Base-by-base conservation (phyloP, 2,113 vertebrate genomes). In the Odobenus rosmarus region DNA sequence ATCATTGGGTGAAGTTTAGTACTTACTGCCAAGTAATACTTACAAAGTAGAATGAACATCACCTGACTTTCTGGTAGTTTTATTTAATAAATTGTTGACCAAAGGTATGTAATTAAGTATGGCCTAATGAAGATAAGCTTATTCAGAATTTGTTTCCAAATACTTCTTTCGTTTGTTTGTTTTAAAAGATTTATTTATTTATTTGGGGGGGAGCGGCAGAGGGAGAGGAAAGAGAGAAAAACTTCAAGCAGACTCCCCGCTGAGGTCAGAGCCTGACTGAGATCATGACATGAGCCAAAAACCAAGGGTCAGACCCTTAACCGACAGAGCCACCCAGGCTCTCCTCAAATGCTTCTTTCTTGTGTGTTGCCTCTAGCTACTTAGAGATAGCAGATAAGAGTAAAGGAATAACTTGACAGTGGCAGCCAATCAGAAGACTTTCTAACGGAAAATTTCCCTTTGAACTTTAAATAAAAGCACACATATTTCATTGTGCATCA, bases 381-480 rank as follows among this genome's bases (percentile, higher is more conserved):
- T 53, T 49, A 71, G 24, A 85, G 26, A 5, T 80, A 69, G 62
- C 59, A 92, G 79, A 69, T 33, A 86, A 42, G 9, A 15, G 26
- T 59, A 31, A 85, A 80, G 93, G 49, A 76, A 89, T 96, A 83
- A 49, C 88, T 67, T 81, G 79, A 79, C 53, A n/a, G 42, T 85
- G 59, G 42, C 18, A 94, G 33, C 15, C 71, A 64, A 64, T 69
- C 80, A 82, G 59, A 94, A 57, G 67, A 62, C 7, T 88, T 92
- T 31, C 49, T 90, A 67, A 57, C 83, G 61, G 19, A 92, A 96
- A 90, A 74, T 42, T 51, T 82, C 46, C 59, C 57, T 69, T 53
- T 86, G 49, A 92, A 95, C 59, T 91, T 53, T 67, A 85, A 80
- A 88, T 53, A 88, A 91, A 64, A 61, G 24, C 42, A 57, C 74